Percentiles rank a stretch among this genome's conserved stretches.
Conservation (phyloP, 2,113 vertebrate species). For the Lagopus muta region DNA sequence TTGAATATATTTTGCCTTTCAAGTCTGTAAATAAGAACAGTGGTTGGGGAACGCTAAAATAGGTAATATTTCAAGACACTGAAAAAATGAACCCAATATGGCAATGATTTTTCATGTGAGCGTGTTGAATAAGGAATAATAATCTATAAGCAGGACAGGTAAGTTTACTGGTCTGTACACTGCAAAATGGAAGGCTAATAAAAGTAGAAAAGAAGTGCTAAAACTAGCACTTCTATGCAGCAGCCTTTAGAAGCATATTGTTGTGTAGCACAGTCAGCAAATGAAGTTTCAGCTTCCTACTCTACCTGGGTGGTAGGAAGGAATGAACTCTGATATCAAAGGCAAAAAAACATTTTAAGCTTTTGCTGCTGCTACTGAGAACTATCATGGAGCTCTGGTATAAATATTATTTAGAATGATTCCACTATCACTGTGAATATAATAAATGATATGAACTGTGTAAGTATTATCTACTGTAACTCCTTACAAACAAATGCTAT, state of each 20-base stretch:
- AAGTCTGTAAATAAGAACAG: not conserved
- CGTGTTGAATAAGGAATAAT: not conserved
- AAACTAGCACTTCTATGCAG: not conserved
- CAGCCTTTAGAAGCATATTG: not conserved
- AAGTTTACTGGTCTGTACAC: not conserved
- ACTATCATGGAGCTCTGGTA: not conserved
- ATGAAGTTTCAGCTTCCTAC: not conserved
- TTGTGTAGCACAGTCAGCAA: not conserved
- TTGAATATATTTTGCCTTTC: not conserved
- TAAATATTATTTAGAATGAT: not conserved
- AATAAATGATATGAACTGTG: not conserved
- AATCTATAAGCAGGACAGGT: not conserved
- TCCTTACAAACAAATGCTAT: not conserved
- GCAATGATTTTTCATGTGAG: not conserved
- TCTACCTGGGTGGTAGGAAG: not conserved
- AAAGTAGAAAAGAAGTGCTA: not conserved
- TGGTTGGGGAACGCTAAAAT: not conserved
- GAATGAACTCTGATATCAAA: not conserved
- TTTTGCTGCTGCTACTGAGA: not conserved
- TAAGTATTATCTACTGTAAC: not conserved
- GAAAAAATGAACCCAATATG: not conserved
- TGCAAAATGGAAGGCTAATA: not conserved
- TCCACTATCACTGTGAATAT: conserved; percentile 1
- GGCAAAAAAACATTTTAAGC: not conserved
- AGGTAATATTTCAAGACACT: not conserved